Evolutionary conservation across 2,113 vertebrate genomes (phyloP), one percentile per base, ranked within the genome.

Genomic region (Hassar affinis): DNA sequence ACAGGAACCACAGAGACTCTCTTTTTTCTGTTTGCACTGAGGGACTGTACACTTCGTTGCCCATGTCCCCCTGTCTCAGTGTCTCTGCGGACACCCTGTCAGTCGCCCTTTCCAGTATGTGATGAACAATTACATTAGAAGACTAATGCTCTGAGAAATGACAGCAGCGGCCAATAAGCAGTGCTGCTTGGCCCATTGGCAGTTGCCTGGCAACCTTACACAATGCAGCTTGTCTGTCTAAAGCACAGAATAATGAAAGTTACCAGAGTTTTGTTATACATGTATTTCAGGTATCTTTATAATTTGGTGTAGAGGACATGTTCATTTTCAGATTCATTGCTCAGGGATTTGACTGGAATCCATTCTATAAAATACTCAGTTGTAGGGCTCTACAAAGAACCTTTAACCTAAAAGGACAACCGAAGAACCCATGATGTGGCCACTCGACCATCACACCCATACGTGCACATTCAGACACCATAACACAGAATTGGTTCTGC

Each of bases 141-240:
- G 86, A 88, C 87, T 92, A 93, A 94, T 91, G 91, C 88, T 88
- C 90, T 93, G 91, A 94, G 87, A 93, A 93, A 92, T 91, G 90
- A 92, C 90, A 88, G 89, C 66, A 87, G 85, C 61, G 30, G 66
- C 62, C 83, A 83, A 79, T 79, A 80, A 72, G 79, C 62, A 71
- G 51, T 89, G 85, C 54, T 42, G n/a, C 86, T 84, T 86, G 54
- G 66, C 88, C 90, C 84, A 78, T 84, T 87, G 62, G 86, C 83
- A 89, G 92, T 94, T 93, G 92, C 92, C 90, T 90, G 90, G 93
- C 91, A 93, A 94, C 93, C 88, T 87, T 86, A 92, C 88, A 93
- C 89, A 87, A 82, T 85, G 1, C 38, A 3, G 51, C 51, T 56
- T 89, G 84, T 82, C 82, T 86, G 81, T 85, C 86, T 86, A 85